These are phyloP conservation scores for Montipora efflorescens DNA, from an alignment of 64 coral and sea anemone species.

Conservation along the genomic window DNA sequence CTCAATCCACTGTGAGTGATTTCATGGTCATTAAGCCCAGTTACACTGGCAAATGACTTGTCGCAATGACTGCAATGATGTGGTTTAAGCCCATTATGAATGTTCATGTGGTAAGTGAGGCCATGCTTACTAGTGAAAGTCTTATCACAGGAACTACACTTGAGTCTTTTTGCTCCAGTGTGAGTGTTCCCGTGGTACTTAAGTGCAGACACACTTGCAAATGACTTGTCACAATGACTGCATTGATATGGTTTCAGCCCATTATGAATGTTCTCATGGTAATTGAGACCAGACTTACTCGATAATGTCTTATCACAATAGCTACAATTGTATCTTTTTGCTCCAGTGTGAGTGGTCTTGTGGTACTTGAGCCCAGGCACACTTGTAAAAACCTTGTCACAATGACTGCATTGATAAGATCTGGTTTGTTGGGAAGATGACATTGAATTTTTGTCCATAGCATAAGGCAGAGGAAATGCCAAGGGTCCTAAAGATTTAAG, in stretches of 20 bases:
- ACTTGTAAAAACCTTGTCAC: slow-evolving; percentile 11
- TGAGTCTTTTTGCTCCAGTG: slow-evolving; percentile 8
- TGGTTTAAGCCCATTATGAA: neutral
- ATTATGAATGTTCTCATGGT: slow-evolving; percentile 9
- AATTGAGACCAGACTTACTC: neutral
- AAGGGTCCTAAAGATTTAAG: no score
- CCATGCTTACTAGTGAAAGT: neutral
- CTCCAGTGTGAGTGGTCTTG: neutral
- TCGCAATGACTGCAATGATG: slow-evolving; percentile 21
- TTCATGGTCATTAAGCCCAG: slow-evolving; percentile 2
- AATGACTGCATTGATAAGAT: slow-evolving; percentile 24
- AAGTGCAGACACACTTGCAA: neutral
- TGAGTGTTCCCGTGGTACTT: slow-evolving; percentile 28
- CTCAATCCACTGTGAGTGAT: slow-evolving; percentile 1
- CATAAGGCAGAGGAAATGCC: no score
- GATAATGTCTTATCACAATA: slow-evolving; percentile 29
- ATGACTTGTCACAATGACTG: slow-evolving; percentile 19
- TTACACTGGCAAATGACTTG: neutral
- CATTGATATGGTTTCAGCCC: slow-evolving; percentile 28
- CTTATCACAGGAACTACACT: slow-evolving; percentile 31
- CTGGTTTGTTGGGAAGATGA: neutral
- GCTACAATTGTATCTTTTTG: slow-evolving; percentile 46
- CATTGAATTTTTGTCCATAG: no score
- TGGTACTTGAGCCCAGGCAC: neutral
- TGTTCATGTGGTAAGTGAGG: neutral